Evolutionary conservation across 2,888 invertebrate genomes (phyloP).

Genomic region (Rugalucina vietnamica): DNA sequence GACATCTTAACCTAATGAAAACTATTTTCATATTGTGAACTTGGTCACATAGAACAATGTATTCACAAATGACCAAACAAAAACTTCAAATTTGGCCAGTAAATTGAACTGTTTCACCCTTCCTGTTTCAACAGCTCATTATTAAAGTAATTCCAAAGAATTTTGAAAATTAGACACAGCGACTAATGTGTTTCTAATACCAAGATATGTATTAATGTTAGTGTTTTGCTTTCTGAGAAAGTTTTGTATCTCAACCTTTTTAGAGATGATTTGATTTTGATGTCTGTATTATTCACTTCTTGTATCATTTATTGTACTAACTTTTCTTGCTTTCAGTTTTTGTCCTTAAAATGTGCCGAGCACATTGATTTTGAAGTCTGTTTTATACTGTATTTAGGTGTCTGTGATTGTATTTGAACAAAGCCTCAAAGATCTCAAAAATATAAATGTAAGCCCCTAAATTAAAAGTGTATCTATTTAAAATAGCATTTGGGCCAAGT

Average conservation of each 20-base stretch:
- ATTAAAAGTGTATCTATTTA: not conserved
- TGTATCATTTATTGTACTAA: not conserved
- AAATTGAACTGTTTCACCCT: not conserved
- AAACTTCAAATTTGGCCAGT: not conserved
- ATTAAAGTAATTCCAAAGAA: not conserved
- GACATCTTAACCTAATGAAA: too few relatives aligned
- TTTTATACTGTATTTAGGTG: not conserved
- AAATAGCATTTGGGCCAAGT: too few relatives aligned
- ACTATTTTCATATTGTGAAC: too few relatives aligned
- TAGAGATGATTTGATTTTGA: not conserved
- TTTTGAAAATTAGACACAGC: not conserved
- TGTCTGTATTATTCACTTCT: not conserved
- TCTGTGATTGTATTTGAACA: not conserved
- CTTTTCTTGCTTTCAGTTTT: not conserved
- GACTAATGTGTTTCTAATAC: not conserved
- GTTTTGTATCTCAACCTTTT: not conserved
- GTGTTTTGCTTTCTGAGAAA: not conserved
- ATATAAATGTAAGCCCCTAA: not conserved
- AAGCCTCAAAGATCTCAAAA: not conserved
- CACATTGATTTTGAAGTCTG: not conserved
- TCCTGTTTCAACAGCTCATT: not conserved
- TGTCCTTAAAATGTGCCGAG: not conserved
- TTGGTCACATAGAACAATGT: too few relatives aligned
- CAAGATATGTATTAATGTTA: not conserved
- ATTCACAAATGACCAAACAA: not conserved